A percentile compares a stretch with the other conserved stretches of the same genome.
Conservation (phyloP, 1,140 invertebrate species). For the Goniozus legneri region DNA sequence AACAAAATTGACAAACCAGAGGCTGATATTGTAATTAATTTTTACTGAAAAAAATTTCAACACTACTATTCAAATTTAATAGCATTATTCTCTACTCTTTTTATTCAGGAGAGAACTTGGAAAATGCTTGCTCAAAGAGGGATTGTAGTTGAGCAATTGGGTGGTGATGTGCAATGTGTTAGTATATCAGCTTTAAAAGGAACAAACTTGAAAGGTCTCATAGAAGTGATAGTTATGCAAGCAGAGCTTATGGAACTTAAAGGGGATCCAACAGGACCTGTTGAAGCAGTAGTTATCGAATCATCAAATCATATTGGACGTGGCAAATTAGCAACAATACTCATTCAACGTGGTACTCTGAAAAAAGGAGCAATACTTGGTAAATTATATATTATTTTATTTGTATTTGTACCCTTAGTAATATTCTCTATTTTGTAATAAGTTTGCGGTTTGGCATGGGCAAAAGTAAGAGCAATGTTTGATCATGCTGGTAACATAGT, state of each 20-base stretch:
- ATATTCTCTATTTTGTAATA: conserved; percentile 5
- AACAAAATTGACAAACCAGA: conserved; percentile 96
- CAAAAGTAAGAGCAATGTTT: conserved; percentile 83
- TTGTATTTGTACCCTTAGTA: neutral
- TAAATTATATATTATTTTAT: conserved; percentile 14
- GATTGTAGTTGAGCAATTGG: conserved; percentile 81
- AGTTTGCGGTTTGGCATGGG: conserved; percentile 79
- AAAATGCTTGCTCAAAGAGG: conserved; percentile 72
- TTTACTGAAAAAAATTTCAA: conserved; percentile 6
- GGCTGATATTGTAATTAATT: conserved; percentile 71
- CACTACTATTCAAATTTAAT: conserved; percentile 8
- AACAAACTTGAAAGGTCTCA: conserved; percentile 73
- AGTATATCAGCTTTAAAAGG: conserved; percentile 87
- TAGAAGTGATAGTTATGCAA: conserved; percentile 81
- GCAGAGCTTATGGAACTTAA: conserved; percentile 87
- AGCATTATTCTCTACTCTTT: conserved; percentile 6
- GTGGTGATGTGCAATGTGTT: conserved; percentile 90
- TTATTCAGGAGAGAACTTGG: conserved; percentile 68
- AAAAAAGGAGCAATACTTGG: conserved; percentile 73
- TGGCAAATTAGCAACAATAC: conserved; percentile 83
- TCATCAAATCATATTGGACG: conserved; percentile 68
- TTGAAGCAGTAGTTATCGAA: conserved; percentile 91
- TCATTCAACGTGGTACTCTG: conserved; percentile 88
- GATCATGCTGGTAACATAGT: conserved; percentile 73
- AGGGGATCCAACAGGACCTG: conserved; percentile 75